Evolutionary conservation across 2,888 invertebrate genomes (phyloP).

Genomic region (Tetheella fluctuosa): DNA sequence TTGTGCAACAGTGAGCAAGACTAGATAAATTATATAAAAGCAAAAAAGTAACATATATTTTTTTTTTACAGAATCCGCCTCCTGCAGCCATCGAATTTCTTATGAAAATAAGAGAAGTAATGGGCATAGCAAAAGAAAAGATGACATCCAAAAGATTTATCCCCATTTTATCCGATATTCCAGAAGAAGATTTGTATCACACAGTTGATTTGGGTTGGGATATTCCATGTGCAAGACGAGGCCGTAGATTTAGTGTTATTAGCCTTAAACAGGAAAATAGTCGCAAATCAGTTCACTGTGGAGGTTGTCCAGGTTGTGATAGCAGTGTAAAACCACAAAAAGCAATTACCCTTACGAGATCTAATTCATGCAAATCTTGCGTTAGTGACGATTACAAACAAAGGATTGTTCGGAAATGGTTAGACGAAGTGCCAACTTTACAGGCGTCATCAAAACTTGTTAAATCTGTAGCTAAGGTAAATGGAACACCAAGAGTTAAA

Average conservation of each 20-base stretch:
- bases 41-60: background rate
- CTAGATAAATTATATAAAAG: no score
- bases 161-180: conserved; percentile 90
- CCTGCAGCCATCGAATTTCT: conserved; percentile 96
- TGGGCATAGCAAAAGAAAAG: conserved; percentile 94
- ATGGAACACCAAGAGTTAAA: conserved; percentile 68
- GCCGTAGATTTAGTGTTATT: conserved; percentile 82
- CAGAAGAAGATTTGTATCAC: conserved; percentile 88
- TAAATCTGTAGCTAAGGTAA: conserved; percentile 74
- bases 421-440: conserved; percentile 87
- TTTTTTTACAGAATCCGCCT: conserved; percentile 89
- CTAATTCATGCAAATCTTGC: conserved; percentile 84
- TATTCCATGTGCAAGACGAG: conserved; percentile 77
- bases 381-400: conserved; percentile 88
- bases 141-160: conserved; percentile 92
- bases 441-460: conserved; percentile 46
- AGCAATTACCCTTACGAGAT: conserved; percentile 62
- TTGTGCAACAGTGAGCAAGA: background rate
- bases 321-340: conserved; percentile 60
- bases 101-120: conserved; percentile 94
- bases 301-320: conserved; percentile 88
- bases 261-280: conserved; percentile 86
- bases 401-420: conserved; percentile 90
- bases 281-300: conserved; percentile 82
- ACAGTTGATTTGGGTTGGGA: conserved; percentile 79